Evolutionary conservation across 92 coral and sea anemone species (phyloP).

Genomic region (Diadumene lineata): DNA sequence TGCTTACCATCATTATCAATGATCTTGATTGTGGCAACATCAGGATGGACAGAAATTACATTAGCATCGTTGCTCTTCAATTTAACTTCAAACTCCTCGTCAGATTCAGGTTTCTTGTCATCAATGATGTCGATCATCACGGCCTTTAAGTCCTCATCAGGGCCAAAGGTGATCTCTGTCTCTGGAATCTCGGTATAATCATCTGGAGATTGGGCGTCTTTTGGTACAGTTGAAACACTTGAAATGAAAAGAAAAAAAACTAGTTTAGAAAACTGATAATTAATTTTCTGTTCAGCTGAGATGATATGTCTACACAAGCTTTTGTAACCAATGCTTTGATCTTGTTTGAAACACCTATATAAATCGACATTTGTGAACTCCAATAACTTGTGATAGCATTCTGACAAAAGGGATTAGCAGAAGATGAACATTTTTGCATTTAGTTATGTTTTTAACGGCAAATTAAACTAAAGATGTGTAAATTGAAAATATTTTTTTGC

Average conservation of each 20-base stretch:
- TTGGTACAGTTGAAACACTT: constrained; percentile 16
- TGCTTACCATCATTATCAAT: constrained; percentile 25
- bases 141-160: background rate
- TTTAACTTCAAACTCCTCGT: constrained; percentile 14
- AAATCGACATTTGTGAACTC: too few relatives aligned
- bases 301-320: background rate
- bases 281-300: background rate
- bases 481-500: too few relatives aligned
- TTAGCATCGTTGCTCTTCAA: constrained; percentile 10
- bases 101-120: constrained; percentile 6
- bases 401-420: too few relatives aligned
- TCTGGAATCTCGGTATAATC: constrained; percentile 1
- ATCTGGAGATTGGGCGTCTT: background rate
- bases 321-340: too few relatives aligned
- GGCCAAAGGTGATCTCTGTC: background rate
- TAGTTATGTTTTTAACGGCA: too few relatives aligned
- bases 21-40: constrained; percentile 11
- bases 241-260: background rate
- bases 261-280: background rate
- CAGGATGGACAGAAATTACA: constrained; percentile 1
- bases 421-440: too few relatives aligned
- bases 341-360: too few relatives aligned
- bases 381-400: too few relatives aligned
- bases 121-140: background rate
- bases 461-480: too few relatives aligned